phyloP scores from a whole-genome alignment of 2,113 vertebrate genomes.

The Petrocephalus zakoni region DNA sequence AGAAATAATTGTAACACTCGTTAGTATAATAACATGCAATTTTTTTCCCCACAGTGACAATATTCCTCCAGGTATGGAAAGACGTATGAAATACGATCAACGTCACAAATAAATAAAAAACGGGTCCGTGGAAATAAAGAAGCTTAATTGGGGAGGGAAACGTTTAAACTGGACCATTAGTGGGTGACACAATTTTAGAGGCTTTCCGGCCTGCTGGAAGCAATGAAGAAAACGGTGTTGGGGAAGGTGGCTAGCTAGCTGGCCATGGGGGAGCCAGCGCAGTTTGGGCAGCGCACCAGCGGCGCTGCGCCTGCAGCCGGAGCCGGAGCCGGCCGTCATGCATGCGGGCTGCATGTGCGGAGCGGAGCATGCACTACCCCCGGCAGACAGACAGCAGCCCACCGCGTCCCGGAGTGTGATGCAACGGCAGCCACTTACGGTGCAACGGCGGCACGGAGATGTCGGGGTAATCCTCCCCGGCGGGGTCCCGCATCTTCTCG shows the following conservation, averaged over 20 bases:
- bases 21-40: not conserved
- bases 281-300: not conserved
- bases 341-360: not conserved
- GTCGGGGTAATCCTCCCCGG: conserved; percentile 46
- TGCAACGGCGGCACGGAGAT: conserved; percentile 55
- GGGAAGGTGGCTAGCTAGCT: not conserved
- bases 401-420: not conserved
- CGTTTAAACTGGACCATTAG: not conserved
- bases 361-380: not conserved
- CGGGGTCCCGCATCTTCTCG: conserved; percentile 57
- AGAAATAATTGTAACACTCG: not conserved
- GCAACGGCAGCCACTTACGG: conserved; percentile 50
- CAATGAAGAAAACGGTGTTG: not conserved
- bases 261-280: not conserved
- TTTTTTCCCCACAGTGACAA: not conserved
- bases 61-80: not conserved
- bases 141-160: too few species aligned
- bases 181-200: not conserved
- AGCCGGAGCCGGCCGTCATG: not conserved
- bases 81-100: not conserved
- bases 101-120: not conserved
- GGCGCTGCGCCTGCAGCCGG: not conserved
- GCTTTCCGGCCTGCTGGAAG: conserved; percentile 12
- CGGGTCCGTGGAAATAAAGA: not conserved
- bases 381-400: not conserved